Evolutionary conservation across 2,888 invertebrate genomes (phyloP).

Genomic region (Yponomeuta malinellus): DNA sequence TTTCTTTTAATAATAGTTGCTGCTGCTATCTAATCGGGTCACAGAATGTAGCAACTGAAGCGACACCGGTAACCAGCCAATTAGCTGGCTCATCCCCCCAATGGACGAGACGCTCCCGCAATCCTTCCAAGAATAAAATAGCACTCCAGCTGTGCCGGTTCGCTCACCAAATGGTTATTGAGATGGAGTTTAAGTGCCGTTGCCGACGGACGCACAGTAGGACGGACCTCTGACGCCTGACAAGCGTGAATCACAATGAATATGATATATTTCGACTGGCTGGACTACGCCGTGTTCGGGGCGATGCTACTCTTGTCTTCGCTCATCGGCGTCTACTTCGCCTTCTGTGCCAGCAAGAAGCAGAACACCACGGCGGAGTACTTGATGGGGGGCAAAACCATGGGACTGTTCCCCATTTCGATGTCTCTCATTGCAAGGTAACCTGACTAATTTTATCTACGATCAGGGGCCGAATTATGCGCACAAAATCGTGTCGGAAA

Average conservation of each 20-base stretch:
- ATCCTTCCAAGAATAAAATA: conserved; percentile 64
- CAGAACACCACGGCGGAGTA: conserved; percentile 83
- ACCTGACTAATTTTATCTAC: conserved; percentile 20
- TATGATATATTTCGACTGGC: conserved; percentile 72
- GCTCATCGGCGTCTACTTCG: conserved; percentile 82
- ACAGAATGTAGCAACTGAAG: conserved; percentile 7
- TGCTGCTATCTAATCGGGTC: neutral
- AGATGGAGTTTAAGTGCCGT: conserved; percentile 49
- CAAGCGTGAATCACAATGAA: conserved; percentile 35
- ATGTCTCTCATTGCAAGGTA: conserved; percentile 87
- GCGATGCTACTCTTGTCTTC: conserved; percentile 79
- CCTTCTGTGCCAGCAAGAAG: conserved; percentile 80
- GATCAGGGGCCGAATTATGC: too few species aligned
- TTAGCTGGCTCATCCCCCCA: conserved; percentile 56
- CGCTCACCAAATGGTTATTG: conserved; percentile 52
- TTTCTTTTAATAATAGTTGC: too few species aligned
- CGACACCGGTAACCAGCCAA: conserved; percentile 47
- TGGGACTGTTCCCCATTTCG: conserved; percentile 86
- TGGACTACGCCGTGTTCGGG: conserved; percentile 81
- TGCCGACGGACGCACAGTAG: conserved; percentile 44
- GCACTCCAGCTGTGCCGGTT: conserved; percentile 42
- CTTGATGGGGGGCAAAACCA: conserved; percentile 83
- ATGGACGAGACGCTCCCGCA: conserved; percentile 34
- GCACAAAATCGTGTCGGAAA: too few species aligned
- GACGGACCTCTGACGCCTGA: conserved; percentile 13